These are phyloP conservation scores for Tinamus major DNA, from an alignment of 2,797 vertebrate genomes.

Conservation along the genomic window DNA sequence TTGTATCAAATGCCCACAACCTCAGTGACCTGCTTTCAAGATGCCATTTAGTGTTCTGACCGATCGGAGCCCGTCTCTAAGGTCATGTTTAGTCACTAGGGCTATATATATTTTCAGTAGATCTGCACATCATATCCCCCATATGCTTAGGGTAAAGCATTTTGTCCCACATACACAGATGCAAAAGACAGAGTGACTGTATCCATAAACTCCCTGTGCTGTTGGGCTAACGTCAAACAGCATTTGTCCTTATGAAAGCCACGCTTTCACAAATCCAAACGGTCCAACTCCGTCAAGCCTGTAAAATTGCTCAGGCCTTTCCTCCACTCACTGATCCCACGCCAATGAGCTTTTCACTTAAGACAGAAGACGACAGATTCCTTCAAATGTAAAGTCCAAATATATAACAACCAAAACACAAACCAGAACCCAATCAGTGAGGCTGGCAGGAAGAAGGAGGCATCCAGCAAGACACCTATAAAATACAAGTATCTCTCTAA, in stretches of 20 bases:
- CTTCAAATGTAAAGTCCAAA: background rate
- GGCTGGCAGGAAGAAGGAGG: background rate
- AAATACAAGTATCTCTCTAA: background rate
- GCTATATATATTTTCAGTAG: background rate
- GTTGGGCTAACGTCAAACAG: background rate
- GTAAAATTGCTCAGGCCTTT: rapidly evolving
- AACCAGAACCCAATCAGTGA: background rate
- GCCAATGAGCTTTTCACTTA: background rate
- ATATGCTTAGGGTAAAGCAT: background rate
- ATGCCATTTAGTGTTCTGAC: background rate
- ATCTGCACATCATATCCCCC: background rate
- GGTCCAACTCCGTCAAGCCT: background rate
- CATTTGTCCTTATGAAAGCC: background rate
- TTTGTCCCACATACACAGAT: background rate
- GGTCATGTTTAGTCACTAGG: background rate
- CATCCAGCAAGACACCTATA: background rate
- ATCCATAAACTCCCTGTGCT: background rate
- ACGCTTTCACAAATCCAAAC: background rate
- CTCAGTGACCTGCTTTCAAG: background rate
- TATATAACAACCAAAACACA: background rate
- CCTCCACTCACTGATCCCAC: background rate
- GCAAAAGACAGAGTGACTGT: background rate
- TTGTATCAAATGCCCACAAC: background rate
- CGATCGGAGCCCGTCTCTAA: background rate
- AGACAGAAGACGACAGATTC: background rate